Evolutionary conservation across 2,888 invertebrate genomes (phyloP).

Genomic region (Amblyjoppa fuscipennis): DNA sequence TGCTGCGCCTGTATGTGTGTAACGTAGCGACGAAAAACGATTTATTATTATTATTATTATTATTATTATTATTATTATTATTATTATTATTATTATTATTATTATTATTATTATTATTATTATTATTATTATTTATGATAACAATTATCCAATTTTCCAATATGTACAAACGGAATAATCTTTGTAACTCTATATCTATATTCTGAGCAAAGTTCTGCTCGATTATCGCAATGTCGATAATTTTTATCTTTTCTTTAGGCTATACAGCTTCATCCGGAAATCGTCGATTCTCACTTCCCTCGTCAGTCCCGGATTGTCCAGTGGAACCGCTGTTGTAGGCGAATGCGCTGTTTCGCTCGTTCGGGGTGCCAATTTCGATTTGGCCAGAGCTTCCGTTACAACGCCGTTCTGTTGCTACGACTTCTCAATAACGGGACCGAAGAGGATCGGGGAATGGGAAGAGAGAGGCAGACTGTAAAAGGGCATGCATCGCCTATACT

Average conservation of each 20-base stretch:
- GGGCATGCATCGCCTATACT: slow-evolving; percentile 37
- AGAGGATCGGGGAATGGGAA: not conserved
- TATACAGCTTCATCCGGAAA: not conserved
- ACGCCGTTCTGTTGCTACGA: slow-evolving; percentile 35
- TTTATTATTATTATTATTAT: too few relatives aligned
- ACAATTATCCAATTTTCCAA: too few relatives aligned
- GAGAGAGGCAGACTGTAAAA: slow-evolving; percentile 42
- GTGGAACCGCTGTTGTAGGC: slow-evolving; percentile 48
- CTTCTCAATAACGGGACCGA: slow-evolving; percentile 45
- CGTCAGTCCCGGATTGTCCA: slow-evolving; percentile 10
- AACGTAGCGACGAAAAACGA: too few relatives aligned
- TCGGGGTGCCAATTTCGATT: slow-evolving; percentile 60
- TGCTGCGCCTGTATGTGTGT: too few relatives aligned
- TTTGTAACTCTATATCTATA: not conserved
- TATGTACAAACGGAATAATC: not conserved
- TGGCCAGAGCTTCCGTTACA: slow-evolving; percentile 61
- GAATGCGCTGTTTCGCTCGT: slow-evolving; percentile 39
- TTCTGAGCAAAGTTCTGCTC: not conserved
- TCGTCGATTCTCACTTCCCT: slow-evolving; percentile 16
- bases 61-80: too few relatives aligned
- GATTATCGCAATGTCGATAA: slow-evolving; percentile 15
- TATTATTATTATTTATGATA: too few relatives aligned
- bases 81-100: too few relatives aligned
- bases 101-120: too few relatives aligned
- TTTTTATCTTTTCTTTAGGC: not conserved